Evolutionary conservation across 92 coral and sea anemone genomes (phyloP).

Genomic region (Siderastrea radians): DNA sequence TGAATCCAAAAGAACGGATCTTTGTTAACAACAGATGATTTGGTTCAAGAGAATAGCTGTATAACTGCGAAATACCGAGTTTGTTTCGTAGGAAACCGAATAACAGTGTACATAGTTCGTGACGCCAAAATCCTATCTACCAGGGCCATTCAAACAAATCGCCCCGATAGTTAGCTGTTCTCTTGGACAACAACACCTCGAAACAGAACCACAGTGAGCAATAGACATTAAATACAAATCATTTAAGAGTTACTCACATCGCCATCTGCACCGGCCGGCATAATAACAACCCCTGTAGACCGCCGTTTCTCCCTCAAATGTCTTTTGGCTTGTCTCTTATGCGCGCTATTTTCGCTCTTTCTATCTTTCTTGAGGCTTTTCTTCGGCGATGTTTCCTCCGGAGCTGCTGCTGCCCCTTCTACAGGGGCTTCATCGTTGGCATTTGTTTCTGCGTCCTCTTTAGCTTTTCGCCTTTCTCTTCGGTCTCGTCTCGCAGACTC

Average conservation of each 20-base stretch:
- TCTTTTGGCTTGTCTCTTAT: constrained; percentile 90
- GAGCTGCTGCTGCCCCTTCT: constrained; percentile 80
- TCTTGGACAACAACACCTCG: background rate
- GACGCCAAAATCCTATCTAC: constrained; percentile 62
- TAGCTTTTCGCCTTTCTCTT: constrained; percentile 81
- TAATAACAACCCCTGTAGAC: constrained; percentile 99
- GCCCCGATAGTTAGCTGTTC: constrained; percentile 12
- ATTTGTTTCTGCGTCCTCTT: constrained; percentile 82
- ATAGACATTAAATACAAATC: background rate
- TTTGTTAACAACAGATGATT: background rate
- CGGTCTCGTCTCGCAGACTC: constrained; percentile 76
- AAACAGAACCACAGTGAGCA: background rate
- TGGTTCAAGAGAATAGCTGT: constrained; percentile 5
- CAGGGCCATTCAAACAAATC: constrained; percentile 27
- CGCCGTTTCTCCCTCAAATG: constrained; percentile 97
- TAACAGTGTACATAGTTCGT: constrained; percentile 51
- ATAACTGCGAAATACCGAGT: constrained; percentile 34
- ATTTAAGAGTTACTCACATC: constrained; percentile 68
- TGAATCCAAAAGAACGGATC: constrained; percentile 8
- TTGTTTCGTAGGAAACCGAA: background rate
- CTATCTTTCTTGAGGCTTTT: constrained; percentile 92
- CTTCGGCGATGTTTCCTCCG: constrained; percentile 87
- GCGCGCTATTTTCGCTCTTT: constrained; percentile 85
- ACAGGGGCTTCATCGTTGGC: constrained; percentile 80
- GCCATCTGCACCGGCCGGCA: constrained; percentile 85